Evolutionary conservation across 2,888 invertebrate genomes (phyloP).

Genomic region (Tiliacea citrago): DNA sequence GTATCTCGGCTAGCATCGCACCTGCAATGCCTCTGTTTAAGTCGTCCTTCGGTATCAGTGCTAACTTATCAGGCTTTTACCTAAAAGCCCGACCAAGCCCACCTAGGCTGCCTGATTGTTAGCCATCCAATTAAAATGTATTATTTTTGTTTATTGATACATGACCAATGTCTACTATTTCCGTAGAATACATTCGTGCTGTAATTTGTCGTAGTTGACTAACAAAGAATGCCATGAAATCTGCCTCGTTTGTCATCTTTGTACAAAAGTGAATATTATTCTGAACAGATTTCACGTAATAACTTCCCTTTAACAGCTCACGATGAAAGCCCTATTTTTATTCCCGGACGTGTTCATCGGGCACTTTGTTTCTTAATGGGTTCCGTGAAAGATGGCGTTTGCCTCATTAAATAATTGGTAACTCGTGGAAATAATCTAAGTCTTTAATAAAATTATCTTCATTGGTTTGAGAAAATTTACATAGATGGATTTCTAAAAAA

Average conservation of each 20-base stretch:
- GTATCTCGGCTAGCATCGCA: too few species aligned
- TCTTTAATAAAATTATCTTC: background rate
- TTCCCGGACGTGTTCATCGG: constrained; percentile 25
- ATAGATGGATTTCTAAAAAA: too few species aligned
- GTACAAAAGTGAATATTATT: background rate
- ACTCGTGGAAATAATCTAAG: background rate
- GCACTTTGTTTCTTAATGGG: constrained; percentile 30
- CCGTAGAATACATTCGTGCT: too few species aligned
- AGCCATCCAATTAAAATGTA: background rate
- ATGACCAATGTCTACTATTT: too few species aligned
- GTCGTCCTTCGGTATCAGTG: background rate
- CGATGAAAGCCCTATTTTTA: constrained; percentile 29
- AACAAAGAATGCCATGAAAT: background rate
- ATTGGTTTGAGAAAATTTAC: background rate
- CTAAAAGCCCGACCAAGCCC: too few species aligned
- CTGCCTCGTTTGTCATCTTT: too few species aligned
- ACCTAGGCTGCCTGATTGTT: background rate
- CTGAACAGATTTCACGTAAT: too few species aligned
- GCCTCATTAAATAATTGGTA: constrained; percentile 7
- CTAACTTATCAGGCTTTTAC: background rate
- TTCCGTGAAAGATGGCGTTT: background rate
- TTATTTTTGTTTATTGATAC: too few species aligned
- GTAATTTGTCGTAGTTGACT: background rate
- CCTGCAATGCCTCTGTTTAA: too few species aligned
- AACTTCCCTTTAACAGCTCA: constrained; percentile 22